phyloP scores from a whole-genome alignment of 2,797 vertebrate species.

The Mallotus villosus region DNA sequence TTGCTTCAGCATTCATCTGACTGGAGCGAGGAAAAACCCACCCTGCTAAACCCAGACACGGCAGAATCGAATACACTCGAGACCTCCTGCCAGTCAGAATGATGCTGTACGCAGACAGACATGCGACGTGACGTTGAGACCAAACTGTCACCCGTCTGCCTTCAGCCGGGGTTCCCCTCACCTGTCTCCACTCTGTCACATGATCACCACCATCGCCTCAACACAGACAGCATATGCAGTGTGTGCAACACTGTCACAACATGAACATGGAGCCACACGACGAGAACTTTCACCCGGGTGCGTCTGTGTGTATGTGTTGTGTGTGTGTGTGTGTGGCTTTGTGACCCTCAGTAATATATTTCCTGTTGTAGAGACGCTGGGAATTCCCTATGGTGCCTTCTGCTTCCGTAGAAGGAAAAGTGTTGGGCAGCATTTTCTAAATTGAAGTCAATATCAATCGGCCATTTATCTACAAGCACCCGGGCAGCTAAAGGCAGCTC shows the following conservation, averaged over 20 bases:
- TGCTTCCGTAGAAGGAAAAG: constrained; percentile 66
- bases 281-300: constrained; percentile 2
- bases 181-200: constrained; percentile 50
- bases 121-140: constrained; percentile 45
- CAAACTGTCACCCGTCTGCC: constrained; percentile 58
- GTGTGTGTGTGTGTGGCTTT: constrained; percentile 6
- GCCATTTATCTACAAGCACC: constrained; percentile 72
- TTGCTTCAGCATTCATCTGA: background rate
- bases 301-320: constrained; percentile 18
- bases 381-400: constrained; percentile 63
- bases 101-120: constrained; percentile 25
- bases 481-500: constrained; percentile 56
- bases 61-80: background rate
- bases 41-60: background rate
- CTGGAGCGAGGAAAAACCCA: background rate
- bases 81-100: constrained; percentile 22
- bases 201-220: constrained; percentile 60
- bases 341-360: constrained; percentile 70
- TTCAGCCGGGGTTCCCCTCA: constrained; percentile 63
- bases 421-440: constrained; percentile 74
- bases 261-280: constrained; percentile 47
- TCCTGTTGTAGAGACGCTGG: constrained; percentile 67
- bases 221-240: constrained; percentile 55
- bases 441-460: constrained; percentile 75
- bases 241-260: constrained; percentile 56